phyloP scores from a whole-genome alignment of 2,113 vertebrate genomes.

The Desmodus rotundus region DNA sequence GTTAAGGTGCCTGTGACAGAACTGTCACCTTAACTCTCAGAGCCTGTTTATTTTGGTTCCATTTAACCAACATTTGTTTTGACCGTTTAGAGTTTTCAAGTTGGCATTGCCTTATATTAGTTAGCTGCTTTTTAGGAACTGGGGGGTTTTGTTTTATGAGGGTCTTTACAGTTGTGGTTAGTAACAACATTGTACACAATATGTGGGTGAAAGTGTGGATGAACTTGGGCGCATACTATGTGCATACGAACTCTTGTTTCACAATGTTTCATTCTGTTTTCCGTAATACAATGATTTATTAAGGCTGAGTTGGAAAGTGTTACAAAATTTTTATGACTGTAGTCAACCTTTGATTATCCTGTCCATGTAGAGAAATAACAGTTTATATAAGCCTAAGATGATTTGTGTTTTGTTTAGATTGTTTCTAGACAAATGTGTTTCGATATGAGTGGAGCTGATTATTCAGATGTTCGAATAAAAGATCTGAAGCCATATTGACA shows the following conservation, averaged over 20 bases:
- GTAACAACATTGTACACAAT: not conserved
- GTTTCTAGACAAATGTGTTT: conserved; percentile 13
- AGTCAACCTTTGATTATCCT: conserved; percentile 15
- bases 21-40: not conserved
- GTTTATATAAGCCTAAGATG: conserved; percentile 28
- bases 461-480: conserved; percentile 19
- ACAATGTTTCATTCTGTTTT: conserved; percentile 20
- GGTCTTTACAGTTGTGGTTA: not conserved
- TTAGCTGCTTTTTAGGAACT: not conserved
- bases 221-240: not conserved
- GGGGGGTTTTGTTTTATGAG: not conserved
- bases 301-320: conserved; percentile 33
- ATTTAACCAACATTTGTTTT: conserved; percentile 13
- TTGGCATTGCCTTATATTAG: not conserved
- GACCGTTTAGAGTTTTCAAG: not conserved
- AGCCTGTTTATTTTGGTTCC: not conserved
- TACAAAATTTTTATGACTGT: conserved; percentile 9
- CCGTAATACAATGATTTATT: not conserved
- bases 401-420: conserved; percentile 41
- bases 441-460: not conserved
- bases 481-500: not conserved
- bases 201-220: not conserved
- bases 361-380: not conserved
- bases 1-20: not conserved
- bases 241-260: not conserved